Base-by-base conservation (phyloP, 2,797 vertebrate genomes). In the Linurgus olivaceus region DNA sequence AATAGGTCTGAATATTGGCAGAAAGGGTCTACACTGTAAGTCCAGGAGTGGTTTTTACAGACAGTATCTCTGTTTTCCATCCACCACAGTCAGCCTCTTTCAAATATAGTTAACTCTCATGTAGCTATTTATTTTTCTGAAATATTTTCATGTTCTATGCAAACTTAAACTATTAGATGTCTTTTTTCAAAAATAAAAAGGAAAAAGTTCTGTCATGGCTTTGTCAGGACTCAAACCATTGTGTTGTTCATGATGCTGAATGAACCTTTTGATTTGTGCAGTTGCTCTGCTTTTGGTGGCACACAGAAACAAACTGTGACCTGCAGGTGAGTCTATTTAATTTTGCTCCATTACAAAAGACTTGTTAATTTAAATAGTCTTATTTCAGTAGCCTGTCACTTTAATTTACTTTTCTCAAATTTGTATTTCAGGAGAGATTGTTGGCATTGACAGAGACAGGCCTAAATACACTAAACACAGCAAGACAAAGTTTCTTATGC, bases 231-330 rank as follows among this genome's bases (percentile, higher is more conserved):
- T 74, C 29, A 67, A 38, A 76, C 44, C 25, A 52, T 24, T 3
- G 0, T 29, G 28, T 31, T 5, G 0, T 48, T 74, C 13, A 2
- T 6, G 23, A 20, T 75, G 48, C 51, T 19, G 16, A 54, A 35
- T 7, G 25, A 11, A 3, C 55, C 16, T 50, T 21, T 15, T 7
- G 6, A 42, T 88, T 70, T 62, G 28, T 5, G 4, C 50, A 79
- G 68, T 74, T 7, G 2, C 29, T 74, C 59, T 55, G 48, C 29
- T 80, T 71, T 74, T 59, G 33, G 26, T 35, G 42, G 58, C 58
- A 63, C 26, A 29, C 9, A 65, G 63, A 45, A 86, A 61, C 29
- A 63, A 21, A 63, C 9, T 2, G 0, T 44, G 33, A 82, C 48
- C 26, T 13, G 5, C 35, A 85, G n/a, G 28, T 61, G 23, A 82